Percentiles rank a stretch among this genome's conserved stretches.
phyloP scores from a whole-genome alignment of 2,113 vertebrate genomes.

The Globicephala melas region DNA sequence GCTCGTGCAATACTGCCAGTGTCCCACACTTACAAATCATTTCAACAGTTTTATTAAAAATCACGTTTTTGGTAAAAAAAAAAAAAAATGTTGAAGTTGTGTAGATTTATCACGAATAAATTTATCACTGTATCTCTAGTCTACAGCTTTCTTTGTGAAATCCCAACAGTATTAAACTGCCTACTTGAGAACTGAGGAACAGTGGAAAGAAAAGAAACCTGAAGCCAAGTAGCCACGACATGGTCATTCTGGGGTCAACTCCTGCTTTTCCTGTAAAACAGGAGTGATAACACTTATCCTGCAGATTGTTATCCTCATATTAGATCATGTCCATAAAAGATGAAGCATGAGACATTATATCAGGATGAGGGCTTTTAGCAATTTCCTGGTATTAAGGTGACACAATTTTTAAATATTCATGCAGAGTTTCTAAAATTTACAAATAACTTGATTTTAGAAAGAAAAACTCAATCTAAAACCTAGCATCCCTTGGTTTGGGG shows the following conservation, averaged over 20 bases:
- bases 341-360: rapidly evolving
- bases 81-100: background rate
- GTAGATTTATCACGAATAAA: background rate
- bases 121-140: background rate
- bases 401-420: background rate
- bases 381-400: background rate
- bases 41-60: background rate
- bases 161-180: background rate
- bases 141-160: background rate
- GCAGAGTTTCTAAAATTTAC: background rate
- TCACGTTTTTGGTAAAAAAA: background rate
- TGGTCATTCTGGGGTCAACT: rapidly evolving
- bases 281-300: background rate
- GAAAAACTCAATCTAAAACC: background rate
- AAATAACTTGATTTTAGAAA: background rate
- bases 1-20: background rate
- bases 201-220: background rate
- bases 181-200: background rate
- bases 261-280: background rate
- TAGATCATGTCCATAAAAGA: background rate
- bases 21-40: background rate
- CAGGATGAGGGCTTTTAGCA: background rate
- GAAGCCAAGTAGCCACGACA: background rate
- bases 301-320: background rate
- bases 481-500: background rate